These are phyloP conservation scores for Arizona elegans DNA, from an alignment of 2,113 vertebrate genomes.

Conservation along the genomic window DNA sequence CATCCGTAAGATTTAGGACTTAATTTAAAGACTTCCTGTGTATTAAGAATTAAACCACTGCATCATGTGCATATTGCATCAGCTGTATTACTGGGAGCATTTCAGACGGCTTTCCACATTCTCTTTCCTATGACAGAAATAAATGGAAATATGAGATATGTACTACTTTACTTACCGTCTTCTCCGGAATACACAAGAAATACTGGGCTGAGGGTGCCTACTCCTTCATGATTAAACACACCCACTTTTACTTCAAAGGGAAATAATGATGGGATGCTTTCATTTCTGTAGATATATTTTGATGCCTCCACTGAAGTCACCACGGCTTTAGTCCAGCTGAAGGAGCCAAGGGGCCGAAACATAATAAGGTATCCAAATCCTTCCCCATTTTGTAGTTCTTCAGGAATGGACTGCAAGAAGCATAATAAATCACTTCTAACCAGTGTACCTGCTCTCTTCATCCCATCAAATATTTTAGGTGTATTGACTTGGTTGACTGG, in stretches of 20 bases:
- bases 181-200: constrained; percentile 81
- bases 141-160: background rate
- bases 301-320: constrained; percentile 78
- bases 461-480: constrained; percentile 47
- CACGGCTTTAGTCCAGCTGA: constrained; percentile 80
- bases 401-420: constrained; percentile 76
- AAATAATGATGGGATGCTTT: constrained; percentile 78
- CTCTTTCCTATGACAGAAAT: background rate
- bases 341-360: constrained; percentile 77
- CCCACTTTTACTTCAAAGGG: constrained; percentile 87
- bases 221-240: constrained; percentile 81
- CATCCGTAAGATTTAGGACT: background rate
- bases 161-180: constrained; percentile 69
- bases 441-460: constrained; percentile 38
- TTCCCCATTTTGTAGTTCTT: constrained; percentile 86
- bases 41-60: background rate
- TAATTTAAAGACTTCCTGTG: background rate
- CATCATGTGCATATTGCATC: background rate
- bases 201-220: constrained; percentile 76
- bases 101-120: background rate
- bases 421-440: constrained; percentile 41
- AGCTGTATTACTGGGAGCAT: background rate
- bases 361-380: constrained; percentile 84
- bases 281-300: constrained; percentile 80
- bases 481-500: constrained; percentile 59